Evolutionary conservation across 2,888 invertebrate genomes (phyloP).

Genomic region (Fissipunctia ypsillon): DNA sequence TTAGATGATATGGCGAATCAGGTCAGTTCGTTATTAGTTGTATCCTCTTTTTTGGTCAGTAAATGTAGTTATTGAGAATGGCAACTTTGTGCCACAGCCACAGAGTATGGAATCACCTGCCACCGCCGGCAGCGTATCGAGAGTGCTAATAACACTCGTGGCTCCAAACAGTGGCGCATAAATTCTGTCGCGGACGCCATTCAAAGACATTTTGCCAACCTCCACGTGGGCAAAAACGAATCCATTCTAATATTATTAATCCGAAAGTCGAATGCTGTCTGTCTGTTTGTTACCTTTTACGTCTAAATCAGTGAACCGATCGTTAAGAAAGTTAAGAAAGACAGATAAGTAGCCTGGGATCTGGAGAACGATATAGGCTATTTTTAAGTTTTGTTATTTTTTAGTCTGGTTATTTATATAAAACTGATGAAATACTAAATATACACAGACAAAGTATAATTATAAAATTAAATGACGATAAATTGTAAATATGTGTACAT

Average conservation of each 20-base stretch:
- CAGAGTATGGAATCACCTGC: too few species aligned
- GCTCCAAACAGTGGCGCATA: too few species aligned
- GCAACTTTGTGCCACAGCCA: background rate
- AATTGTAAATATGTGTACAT: conserved; percentile 1
- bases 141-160: too few species aligned
- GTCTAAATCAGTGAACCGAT: background rate
- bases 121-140: too few species aligned
- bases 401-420: background rate
- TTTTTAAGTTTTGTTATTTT: too few species aligned
- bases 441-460: background rate
- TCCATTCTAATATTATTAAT: background rate
- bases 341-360: background rate
- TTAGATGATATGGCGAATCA: conserved; percentile 43
- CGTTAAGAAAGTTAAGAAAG: too few species aligned
- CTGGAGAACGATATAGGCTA: background rate
- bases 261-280: background rate
- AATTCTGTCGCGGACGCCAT: too few species aligned
- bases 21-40: conserved; percentile 10
- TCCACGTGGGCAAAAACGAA: too few species aligned
- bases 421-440: background rate
- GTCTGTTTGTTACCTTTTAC: background rate
- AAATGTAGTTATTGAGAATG: background rate
- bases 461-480: background rate
- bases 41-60: background rate
- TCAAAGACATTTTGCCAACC: too few species aligned